These are phyloP conservation scores for Anoplius nigerrimus DNA, from an alignment of 2,888 invertebrate species.

Conservation along the genomic window DNA sequence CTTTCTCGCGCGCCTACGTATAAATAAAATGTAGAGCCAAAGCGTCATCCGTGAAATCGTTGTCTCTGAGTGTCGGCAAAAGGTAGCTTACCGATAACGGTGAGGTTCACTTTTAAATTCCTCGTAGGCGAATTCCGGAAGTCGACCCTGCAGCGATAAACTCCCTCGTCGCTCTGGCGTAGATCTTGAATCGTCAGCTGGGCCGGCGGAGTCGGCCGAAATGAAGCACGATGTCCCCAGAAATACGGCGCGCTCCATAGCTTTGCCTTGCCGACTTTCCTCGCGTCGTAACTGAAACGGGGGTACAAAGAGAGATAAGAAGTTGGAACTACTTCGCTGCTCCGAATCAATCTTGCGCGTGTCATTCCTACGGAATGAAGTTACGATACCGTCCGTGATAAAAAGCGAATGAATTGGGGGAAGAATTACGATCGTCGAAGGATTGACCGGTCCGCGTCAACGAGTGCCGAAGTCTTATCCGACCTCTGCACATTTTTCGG, in stretches of 20 bases:
- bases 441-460: too few relatives aligned
- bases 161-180: conserved; percentile 79
- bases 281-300: conserved; percentile 79
- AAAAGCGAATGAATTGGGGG: not conserved
- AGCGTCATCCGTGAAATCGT: too few relatives aligned
- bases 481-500: conserved; percentile 52
- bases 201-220: conserved; percentile 78
- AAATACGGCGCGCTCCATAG: conserved; percentile 79
- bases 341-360: too few relatives aligned
- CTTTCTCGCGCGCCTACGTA: too few relatives aligned
- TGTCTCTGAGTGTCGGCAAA: too few relatives aligned
- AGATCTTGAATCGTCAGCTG: conserved; percentile 74
- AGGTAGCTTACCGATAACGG: conserved; percentile 83
- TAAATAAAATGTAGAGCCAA: too few relatives aligned
- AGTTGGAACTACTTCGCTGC: too few relatives aligned
- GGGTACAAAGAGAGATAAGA: not conserved
- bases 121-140: conserved; percentile 85
- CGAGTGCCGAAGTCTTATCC: conserved; percentile 30
- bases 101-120: conserved; percentile 85
- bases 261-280: conserved; percentile 78
- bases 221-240: conserved; percentile 79
- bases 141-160: conserved; percentile 85
- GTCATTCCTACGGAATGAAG: too few relatives aligned
- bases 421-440: too few relatives aligned
- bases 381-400: too few relatives aligned